Base-by-base conservation (phyloP, 2,888 invertebrate species). In the Phengaris arion region DNA sequence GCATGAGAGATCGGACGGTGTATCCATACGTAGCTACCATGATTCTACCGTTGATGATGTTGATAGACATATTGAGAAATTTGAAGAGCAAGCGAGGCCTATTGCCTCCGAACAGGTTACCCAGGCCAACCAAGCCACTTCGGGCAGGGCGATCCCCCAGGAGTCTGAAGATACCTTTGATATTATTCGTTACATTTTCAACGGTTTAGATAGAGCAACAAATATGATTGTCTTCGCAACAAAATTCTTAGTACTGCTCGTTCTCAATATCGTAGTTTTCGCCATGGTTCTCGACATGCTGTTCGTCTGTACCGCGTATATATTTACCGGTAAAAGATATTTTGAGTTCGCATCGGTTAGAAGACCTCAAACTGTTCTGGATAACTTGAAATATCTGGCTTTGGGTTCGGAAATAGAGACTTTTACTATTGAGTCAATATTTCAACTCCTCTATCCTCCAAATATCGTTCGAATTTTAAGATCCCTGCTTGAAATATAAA, bases 11-110 rank as follows among this genome's bases (percentile, higher is more conserved):
- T 51, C 51, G 8, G 75, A 70, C n/a, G 70, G 84, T 2, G 82
- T 89, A 9, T 91, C 92, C 15, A 88, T 92, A 70, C 87, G 87
- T 75, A 90, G 86, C 74, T 77, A 89, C 10, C 80, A 82, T 69
- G 89, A 88, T n/a, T 79, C 83, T 2, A 64, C 80, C 55, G 12
- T 6, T 15, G 55, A 70, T 35, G 57, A 74, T 6, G 55, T 80
- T 51, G 77, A 82, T 55, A 84, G 83, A 22, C 77, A 77, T 69
- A n/a, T 6, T 35, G 69, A 68, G 8, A 15, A 76, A 76, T 64
- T 76, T 74, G 52, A 76, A 6, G 70, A 70, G 22, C 52, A 9
- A 6, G 35, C 48, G 2, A 46, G 48, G 22, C 15, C 15, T 59
- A 57, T 57, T 22, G 59, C 22, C 9, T 9, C 15, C 10, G 55